Conservation (phyloP, 2,888 invertebrate genomes). For the Brenthis ino region DNA sequence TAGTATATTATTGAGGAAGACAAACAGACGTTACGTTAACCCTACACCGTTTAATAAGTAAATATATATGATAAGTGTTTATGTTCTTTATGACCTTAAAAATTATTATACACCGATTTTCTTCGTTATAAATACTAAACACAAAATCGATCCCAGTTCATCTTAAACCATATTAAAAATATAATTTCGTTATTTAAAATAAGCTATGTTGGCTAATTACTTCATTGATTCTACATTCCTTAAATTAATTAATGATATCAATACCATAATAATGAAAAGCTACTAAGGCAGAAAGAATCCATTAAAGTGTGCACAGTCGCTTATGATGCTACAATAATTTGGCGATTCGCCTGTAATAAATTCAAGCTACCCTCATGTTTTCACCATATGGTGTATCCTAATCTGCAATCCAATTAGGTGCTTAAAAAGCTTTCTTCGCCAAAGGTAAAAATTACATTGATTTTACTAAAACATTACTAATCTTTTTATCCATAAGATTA, state of each 20-base stretch:
- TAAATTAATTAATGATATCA: neutral
- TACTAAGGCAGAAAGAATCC: conserved; percentile 49
- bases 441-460: neutral
- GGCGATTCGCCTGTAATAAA: conserved; percentile 60
- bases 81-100: too few species aligned
- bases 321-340: conserved; percentile 63
- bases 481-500: neutral
- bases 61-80: too few species aligned
- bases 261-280: conserved; percentile 16
- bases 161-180: too few species aligned
- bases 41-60: too few species aligned
- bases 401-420: conserved; percentile 53
- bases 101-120: too few species aligned
- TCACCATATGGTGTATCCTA: conserved; percentile 59
- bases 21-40: too few species aligned
- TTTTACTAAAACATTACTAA: neutral
- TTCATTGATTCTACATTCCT: neutral
- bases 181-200: too few species aligned
- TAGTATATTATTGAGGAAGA: too few species aligned
- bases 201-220: neutral
- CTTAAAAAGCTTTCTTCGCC: conserved; percentile 37
- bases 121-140: too few species aligned
- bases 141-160: too few species aligned
- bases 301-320: conserved; percentile 60
- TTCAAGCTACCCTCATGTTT: conserved; percentile 60